Base-by-base conservation (phyloP, 2,797 vertebrate species). In the Galaxias olidus region DNA sequence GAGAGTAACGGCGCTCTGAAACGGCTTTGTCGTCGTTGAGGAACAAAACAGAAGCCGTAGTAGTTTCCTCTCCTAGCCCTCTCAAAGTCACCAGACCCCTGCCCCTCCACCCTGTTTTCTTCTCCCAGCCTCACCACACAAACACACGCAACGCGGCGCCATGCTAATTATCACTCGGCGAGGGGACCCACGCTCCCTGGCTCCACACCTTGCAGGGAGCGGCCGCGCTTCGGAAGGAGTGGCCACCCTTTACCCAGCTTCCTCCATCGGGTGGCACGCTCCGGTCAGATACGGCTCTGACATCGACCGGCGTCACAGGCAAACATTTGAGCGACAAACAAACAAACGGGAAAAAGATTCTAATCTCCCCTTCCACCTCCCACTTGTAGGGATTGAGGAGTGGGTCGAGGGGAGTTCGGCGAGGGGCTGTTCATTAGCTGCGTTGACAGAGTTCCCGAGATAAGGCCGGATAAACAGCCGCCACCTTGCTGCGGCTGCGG, bases 401-500 rank as follows among this genome's bases (percentile, higher is more conserved):
- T 14, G 46, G 56, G 30, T n/a, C 58, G 47, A 46, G 61, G 42
- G 59, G 20, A 41, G 60, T 41, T 7, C 30, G 75, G 58, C 45
- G 43, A 61, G 65, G 68, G 66, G 66, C 67, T 68, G 62, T 79
- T 86, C 72, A 78, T 78, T 75, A 80, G 66, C 67, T 47, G 69
- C 69, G 71, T 59, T 79, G 73, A 79, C 72, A 73, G 55, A 69
- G 73, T 69, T 30, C 75, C 79, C 70, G 75, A 70, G 82, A 85
- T 87, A 77, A 86, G 73, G 65, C 68, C 74, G 75, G 75, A 74
- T 80, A 79, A 88, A 88, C 83, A 84, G 60, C 78, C 44, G 79
- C 81, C 77, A 86, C 81, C 81, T 84, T 85, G 66, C 79, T 79
- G 53, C 61, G 75, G 84, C 86, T 78, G 84, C 81, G 78, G 74